Conservation (phyloP, 1,140 invertebrate genomes). For the Dendroctonus valens region DNA sequence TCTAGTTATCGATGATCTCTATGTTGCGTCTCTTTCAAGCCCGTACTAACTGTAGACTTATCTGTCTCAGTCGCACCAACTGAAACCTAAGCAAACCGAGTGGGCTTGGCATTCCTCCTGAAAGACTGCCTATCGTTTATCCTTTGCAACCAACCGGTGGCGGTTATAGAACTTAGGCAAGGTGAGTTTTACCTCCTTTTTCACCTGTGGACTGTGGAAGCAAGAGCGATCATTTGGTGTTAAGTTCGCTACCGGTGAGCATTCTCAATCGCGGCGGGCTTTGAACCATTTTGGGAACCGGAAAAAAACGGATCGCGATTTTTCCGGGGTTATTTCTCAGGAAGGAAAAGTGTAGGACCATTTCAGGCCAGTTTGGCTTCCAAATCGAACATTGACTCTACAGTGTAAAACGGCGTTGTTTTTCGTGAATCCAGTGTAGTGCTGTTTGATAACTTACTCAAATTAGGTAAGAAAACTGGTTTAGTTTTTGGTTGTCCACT, state of each 20-base stretch:
- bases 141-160: slow-evolving; percentile 49
- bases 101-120: slow-evolving; percentile 44
- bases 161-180: slow-evolving; percentile 40
- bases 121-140: slow-evolving; percentile 49
- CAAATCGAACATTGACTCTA: too few species aligned
- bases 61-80: not conserved
- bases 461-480: too few species aligned
- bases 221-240: slow-evolving; percentile 51
- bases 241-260: slow-evolving; percentile 49
- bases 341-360: not conserved
- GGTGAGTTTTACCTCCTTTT: slow-evolving; percentile 42
- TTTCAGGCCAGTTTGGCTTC: too few species aligned
- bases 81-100: slow-evolving; percentile 43
- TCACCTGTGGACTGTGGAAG: slow-evolving; percentile 35
- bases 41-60: not conserved
- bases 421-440: too few species aligned
- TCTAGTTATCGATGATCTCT: slow-evolving; percentile 40
- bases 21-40: slow-evolving; percentile 4
- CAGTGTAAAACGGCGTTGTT: too few species aligned
- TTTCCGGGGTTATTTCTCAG: not conserved
- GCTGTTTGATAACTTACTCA: too few species aligned
- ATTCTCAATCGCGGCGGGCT: slow-evolving; percentile 39
- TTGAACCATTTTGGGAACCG: slow-evolving; percentile 6
- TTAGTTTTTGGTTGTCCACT: too few species aligned
- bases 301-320: not conserved